phyloP scores from a whole-genome alignment of 2,888 invertebrate genomes.

The Plusia festucae region DNA sequence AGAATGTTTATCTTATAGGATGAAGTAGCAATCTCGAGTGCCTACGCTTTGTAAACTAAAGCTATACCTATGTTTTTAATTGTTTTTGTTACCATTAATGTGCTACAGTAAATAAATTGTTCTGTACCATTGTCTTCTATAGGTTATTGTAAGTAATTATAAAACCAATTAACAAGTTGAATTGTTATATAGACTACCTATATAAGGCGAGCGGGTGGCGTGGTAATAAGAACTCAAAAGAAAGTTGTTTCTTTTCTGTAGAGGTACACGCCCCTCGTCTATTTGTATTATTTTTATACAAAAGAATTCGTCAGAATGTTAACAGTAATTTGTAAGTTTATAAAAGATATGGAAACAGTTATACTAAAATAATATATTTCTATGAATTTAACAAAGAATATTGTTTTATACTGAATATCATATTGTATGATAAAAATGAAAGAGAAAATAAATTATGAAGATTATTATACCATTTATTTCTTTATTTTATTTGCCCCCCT shows the following conservation, averaged over 20 bases:
- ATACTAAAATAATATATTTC: constrained; percentile 89
- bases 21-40: constrained; percentile 89
- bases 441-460: constrained; percentile 88
- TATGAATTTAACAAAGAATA: constrained; percentile 89
- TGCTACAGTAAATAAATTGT: constrained; percentile 83
- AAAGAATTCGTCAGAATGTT: constrained; percentile 86
- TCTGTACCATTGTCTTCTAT: constrained; percentile 88
- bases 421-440: constrained; percentile 86
- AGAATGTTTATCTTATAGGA: constrained; percentile 84
- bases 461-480: constrained; percentile 86
- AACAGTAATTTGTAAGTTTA: constrained; percentile 89
- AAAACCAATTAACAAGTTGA: constrained; percentile 88
- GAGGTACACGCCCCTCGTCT: constrained; percentile 61
- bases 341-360: constrained; percentile 86
- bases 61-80: constrained; percentile 84
- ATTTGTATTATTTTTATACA: constrained; percentile 88
- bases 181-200: constrained; percentile 86
- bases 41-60: constrained; percentile 89
- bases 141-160: constrained; percentile 84
- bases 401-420: constrained; percentile 88
- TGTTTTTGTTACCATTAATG: constrained; percentile 89
- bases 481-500: constrained; percentile 72
- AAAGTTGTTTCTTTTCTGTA: constrained; percentile 33
- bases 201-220: constrained; percentile 66
- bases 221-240: constrained; percentile 46